A percentile compares a stretch with the other conserved stretches of the same genome.
Conservation (phyloP, 2,888 invertebrate species). For the Ceriagrion tenellum region DNA sequence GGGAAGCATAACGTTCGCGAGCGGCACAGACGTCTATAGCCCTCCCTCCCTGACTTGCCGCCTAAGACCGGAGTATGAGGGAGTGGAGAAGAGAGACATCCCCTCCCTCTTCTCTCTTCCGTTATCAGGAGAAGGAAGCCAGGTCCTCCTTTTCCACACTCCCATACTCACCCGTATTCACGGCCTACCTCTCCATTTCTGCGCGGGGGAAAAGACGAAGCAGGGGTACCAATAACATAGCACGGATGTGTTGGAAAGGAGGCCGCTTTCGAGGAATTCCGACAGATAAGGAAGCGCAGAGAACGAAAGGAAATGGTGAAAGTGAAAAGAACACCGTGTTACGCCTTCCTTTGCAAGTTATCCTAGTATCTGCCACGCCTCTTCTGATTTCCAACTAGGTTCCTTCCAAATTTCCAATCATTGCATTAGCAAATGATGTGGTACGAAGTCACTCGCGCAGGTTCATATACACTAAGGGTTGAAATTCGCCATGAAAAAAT, state of each 20-base stretch:
- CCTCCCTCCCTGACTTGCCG: not conserved
- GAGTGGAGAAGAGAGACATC: not conserved
- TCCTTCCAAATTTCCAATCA: too few relatives aligned
- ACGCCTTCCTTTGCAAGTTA: not conserved
- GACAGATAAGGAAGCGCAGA: not conserved
- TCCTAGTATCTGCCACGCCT: not conserved
- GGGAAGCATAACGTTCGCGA: constrained; percentile 21
- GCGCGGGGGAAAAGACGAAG: not conserved
- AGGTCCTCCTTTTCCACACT: not conserved
- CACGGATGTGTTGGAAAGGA: not conserved
- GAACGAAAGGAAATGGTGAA: not conserved
- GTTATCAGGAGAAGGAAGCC: not conserved
- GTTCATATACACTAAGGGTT: too few relatives aligned
- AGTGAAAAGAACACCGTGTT: not conserved
- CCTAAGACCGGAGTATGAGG: not conserved
- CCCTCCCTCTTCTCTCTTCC: not conserved
- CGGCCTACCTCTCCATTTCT: not conserved
- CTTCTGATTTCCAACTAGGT: not conserved
- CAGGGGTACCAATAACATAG: not conserved
- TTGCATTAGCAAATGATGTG: too few relatives aligned
- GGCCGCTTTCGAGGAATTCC: not conserved
- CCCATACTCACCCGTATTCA: not conserved
- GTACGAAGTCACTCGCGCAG: too few relatives aligned
- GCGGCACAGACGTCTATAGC: not conserved
- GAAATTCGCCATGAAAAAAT: too few relatives aligned